phyloP scores from a whole-genome alignment of 2,113 vertebrate genomes.

The Phalacrocorax aristotelis region DNA sequence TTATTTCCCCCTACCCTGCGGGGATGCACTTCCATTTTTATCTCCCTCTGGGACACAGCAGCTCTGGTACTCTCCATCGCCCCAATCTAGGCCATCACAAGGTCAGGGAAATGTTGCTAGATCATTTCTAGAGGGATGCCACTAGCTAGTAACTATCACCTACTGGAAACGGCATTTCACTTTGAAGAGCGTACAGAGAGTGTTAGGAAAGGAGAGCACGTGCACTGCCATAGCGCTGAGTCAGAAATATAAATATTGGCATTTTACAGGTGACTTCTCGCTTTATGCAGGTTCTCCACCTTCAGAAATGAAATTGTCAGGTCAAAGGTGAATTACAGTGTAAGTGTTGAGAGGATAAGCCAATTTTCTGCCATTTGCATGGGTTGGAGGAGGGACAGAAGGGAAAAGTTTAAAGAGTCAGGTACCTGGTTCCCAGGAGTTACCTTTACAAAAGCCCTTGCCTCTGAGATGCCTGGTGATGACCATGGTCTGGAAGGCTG shows the following conservation, averaged over 20 bases:
- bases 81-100: rapidly evolving
- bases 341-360: not conserved
- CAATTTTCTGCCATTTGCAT: not conserved
- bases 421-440: not conserved
- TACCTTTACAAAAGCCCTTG: not conserved
- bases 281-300: not conserved
- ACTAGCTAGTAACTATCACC: not conserved
- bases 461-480: not conserved
- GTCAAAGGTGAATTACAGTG: not conserved
- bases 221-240: not conserved
- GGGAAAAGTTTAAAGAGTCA: not conserved
- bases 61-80: not conserved
- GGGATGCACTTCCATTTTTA: not conserved
- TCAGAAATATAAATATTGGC: not conserved
- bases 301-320: not conserved
- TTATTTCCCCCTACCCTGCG: not conserved
- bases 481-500: not conserved
- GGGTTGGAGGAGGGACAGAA: not conserved
- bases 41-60: not conserved
- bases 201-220: not conserved
- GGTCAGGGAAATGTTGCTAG: not conserved
- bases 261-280: not conserved
- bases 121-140: not conserved
- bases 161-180: not conserved
- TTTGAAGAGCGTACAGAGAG: not conserved